These are phyloP conservation scores for Virgularia gustaviana DNA, from an alignment of 92 coral and sea anemone species.

Conservation along the genomic window DNA sequence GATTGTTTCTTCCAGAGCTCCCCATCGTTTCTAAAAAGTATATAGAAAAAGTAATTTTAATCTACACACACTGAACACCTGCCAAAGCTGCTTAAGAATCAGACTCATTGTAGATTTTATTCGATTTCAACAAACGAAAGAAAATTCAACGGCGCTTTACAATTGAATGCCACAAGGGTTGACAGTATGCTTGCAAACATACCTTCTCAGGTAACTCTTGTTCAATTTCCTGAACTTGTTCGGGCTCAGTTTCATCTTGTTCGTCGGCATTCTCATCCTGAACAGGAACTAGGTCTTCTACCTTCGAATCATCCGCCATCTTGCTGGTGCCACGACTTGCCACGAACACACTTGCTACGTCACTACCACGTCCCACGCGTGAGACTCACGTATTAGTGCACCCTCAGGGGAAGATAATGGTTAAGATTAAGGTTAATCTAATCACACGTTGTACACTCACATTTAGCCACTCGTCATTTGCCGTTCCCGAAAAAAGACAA, in stretches of 20 bases:
- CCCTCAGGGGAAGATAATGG: too few relatives aligned
- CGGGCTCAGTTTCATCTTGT: neutral
- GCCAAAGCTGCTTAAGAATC: neutral
- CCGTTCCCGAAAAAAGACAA: too few relatives aligned
- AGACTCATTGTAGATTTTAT: neutral
- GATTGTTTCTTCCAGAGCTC: constrained; percentile 8
- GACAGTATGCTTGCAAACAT: neutral
- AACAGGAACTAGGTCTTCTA: constrained; percentile 23
- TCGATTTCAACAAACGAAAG: neutral
- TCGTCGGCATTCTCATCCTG: constrained; percentile 19
- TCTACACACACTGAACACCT: neutral
- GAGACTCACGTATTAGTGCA: too few relatives aligned
- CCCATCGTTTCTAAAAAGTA: neutral
- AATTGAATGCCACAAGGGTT: neutral
- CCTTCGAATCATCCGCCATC: constrained; percentile 82
- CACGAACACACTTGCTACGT: constrained; percentile 48
- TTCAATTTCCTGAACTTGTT: neutral
- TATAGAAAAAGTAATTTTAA: neutral
- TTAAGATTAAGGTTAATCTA: too few relatives aligned
- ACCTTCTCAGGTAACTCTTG: constrained; percentile 4
- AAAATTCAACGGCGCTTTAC: neutral
- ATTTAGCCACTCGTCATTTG: too few relatives aligned
- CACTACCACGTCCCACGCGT: constrained; percentile 76
- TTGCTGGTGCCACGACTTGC: constrained; percentile 58
- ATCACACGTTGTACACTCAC: too few relatives aligned